Evolutionary conservation across 2,888 invertebrate genomes (phyloP), one percentile per base, ranked within the genome.

Genomic region (Campoplex capitator): DNA sequence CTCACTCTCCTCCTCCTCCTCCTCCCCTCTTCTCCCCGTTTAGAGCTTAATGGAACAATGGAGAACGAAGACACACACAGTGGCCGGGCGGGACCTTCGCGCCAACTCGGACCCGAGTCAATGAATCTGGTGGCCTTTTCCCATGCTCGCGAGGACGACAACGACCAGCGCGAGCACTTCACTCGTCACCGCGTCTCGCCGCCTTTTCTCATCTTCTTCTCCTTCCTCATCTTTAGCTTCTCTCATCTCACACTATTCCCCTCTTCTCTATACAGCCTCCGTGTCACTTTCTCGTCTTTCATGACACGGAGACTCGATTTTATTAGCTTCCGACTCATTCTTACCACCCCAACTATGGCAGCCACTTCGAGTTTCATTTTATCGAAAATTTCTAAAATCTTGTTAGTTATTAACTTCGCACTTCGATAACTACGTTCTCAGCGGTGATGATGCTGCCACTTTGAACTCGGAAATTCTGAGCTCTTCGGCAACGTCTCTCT

Each of bases 91-190:
- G 78, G 88, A 90, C 89, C 89, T 90, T 90, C 88, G 89, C 88
- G 86, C 88, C 87, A 89, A 89, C 84, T 86, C 81, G 83, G 90
- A 89, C 89, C 89, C 90, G 91, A 92, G 92, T 93, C 93, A 93
- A 93, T 93, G 93, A 93, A 93, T 93, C 92, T 91, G 93, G 90
- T 93, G 92, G 93, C 92, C 93, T 89, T 89, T 91, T 90, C 90
- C 88, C 90, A 89, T 90, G 88, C 88, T 86, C 90, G 89, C 88
- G 88, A 88, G 32, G 88, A 85, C 76, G 83, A 77, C 84, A 85
- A 86, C 83, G 86, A 78, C 83, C 82, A 86, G 86, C 84, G 76
- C 84, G 83, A 88, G 85, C 35, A 54, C 76, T 87, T 71, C 28
- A 68, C 65, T 65, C 80, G 62, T 73, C 73, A 62, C 80, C 78